Conservation (phyloP, 2,888 invertebrate species). For the Melieria picta region DNA sequence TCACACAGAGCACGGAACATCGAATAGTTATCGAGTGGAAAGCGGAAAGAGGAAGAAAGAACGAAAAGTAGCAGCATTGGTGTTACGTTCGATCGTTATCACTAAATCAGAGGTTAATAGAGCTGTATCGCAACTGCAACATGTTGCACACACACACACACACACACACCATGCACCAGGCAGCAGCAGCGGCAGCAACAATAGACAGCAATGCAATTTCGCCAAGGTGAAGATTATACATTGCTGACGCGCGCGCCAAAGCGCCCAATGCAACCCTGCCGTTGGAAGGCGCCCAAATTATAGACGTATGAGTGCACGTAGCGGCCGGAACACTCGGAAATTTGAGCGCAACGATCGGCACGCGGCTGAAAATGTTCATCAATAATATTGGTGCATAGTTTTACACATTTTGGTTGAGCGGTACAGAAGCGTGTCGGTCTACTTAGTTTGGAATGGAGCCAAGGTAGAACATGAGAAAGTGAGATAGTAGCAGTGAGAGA, state of each 20-base stretch:
- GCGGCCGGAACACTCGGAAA: slow-evolving; percentile 9
- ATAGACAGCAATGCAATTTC: slow-evolving; percentile 19
- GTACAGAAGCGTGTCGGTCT: too few species aligned
- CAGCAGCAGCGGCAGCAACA: not conserved
- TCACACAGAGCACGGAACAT: not conserved
- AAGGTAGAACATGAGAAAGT: too few species aligned
- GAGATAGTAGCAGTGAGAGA: too few species aligned
- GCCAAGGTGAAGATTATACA: slow-evolving; percentile 33
- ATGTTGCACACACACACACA: slow-evolving; percentile 24
- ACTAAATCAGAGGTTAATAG: slow-evolving; percentile 66
- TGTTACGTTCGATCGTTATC: slow-evolving; percentile 63
- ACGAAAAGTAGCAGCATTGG: slow-evolving; percentile 40
- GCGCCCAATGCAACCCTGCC: not conserved
- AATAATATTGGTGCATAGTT: too few species aligned
- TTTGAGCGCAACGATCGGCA: slow-evolving; percentile 33
- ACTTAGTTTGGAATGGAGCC: too few species aligned
- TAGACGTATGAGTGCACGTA: slow-evolving; percentile 1
- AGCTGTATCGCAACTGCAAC: slow-evolving; percentile 49
- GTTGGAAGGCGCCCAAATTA: not conserved
- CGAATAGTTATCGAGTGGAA: not conserved
- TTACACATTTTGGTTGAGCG: too few species aligned
- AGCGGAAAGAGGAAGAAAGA: slow-evolving; percentile 13
- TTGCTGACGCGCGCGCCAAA: slow-evolving; percentile 24
- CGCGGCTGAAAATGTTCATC: slow-evolving; percentile 14
- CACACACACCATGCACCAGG: slow-evolving; percentile 8